Base-by-base conservation (phyloP, 2,888 invertebrate genomes). In the Limnephilus rhombicus region DNA sequence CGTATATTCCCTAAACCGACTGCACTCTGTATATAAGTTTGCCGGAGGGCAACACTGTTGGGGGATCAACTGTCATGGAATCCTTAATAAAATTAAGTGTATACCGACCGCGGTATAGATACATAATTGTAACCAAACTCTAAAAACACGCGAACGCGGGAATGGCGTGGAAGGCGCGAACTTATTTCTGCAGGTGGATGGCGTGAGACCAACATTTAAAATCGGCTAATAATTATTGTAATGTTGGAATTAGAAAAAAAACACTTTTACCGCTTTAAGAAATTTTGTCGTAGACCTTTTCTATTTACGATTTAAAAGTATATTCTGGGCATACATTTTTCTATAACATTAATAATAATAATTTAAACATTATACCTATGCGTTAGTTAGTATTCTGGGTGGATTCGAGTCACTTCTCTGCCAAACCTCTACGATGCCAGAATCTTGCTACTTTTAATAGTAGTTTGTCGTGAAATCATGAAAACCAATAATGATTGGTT, bases 381-480 rank as follows among this genome's bases (percentile, higher is more conserved):
- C 45, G 15, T 49, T 49, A 49, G 15, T 13, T 49, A 13, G 49
- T 49, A 49, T 49, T 49, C 15, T 49, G 15, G 3, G 49, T 13
- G 49, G 49, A 49, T 49, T 49, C 49, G 49, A 49, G 49, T 15
- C 31, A 29, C 29, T 7, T 81, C 82, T 31, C 82, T n/a, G 11
- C 29, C n/a, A 31, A 15, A 15, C 82, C 82, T 31, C 31, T 31
- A 83, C 24, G 37, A 83, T 34, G 37, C 24, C 34, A 83, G 83
- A 34, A 15, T 34, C 83, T 24, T 83, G 11, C 83, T 34, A 24
- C 83, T 34, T 24, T 83, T 24, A 31, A 37, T 24, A 83, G 83
- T 41, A 83, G 83, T 83, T 83, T 83, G 83, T 34, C 83, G 83
- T 83, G 83, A 83, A 83, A 83, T 37, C 24, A 24, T n/a, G 34